Evolutionary conservation across 2,113 vertebrate species (phyloP).

Genomic region (Nesogale talazaci): DNA sequence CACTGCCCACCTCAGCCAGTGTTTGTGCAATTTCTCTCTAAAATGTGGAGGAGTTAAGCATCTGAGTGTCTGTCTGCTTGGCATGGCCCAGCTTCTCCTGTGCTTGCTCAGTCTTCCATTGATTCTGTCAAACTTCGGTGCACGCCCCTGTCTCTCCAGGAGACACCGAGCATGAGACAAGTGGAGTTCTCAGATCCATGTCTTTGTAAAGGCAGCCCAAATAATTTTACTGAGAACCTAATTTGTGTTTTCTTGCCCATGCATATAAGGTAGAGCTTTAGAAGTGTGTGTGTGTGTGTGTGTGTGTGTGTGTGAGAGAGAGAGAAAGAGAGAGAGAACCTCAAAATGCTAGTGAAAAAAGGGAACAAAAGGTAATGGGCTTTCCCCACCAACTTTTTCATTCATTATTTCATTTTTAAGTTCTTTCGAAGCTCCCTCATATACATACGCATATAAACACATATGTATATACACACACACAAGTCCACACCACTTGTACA

Average conservation of each 20-base stretch:
- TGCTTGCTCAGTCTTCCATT: neutral
- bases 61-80: neutral
- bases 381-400: too few relatives aligned
- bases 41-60: neutral
- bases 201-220: neutral
- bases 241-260: neutral
- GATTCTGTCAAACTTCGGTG: neutral
- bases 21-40: neutral
- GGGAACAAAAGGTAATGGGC: too few relatives aligned
- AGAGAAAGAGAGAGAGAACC: too few relatives aligned
- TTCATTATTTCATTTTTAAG: too few relatives aligned
- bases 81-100: neutral
- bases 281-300: too few relatives aligned
- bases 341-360: too few relatives aligned
- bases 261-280: conserved; percentile 3
- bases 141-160: neutral
- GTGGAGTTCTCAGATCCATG: neutral
- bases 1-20: neutral
- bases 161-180: neutral
- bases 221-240: neutral
- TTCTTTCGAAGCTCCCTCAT: too few relatives aligned
- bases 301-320: too few relatives aligned
- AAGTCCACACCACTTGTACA: neutral
- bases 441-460: neutral
- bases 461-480: neutral